These are phyloP conservation scores for Saccostrea echinata DNA, from an alignment of 1,140 invertebrate genomes.

Conservation along the genomic window DNA sequence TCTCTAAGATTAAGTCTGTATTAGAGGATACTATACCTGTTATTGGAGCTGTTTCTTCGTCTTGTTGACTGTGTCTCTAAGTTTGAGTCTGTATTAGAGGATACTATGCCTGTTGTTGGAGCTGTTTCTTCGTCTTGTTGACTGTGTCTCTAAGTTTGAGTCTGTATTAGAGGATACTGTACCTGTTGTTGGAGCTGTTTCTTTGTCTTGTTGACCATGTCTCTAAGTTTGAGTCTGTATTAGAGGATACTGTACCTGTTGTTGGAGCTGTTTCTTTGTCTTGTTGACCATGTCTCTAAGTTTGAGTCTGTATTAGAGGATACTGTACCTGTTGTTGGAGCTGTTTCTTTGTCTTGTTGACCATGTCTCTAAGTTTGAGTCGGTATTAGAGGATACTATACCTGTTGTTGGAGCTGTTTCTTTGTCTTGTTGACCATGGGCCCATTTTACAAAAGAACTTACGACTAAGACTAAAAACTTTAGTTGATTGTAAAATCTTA, in stretches of 20 bases:
- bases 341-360: conserved; percentile 67
- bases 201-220: conserved; percentile 64
- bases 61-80: neutral
- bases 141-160: too few relatives aligned
- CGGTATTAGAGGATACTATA: neutral
- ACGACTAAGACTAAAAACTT: too few relatives aligned
- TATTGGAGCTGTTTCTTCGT: neutral
- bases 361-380: too few relatives aligned
- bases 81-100: too few relatives aligned
- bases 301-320: too few relatives aligned
- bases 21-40: conserved; percentile 7
- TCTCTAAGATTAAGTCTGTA: conserved; percentile 61
- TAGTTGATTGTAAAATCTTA: too few relatives aligned
- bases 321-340: conserved; percentile 68
- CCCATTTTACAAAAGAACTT: too few relatives aligned
- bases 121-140: conserved; percentile 65
- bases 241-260: neutral
- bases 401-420: neutral
- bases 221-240: too few relatives aligned
- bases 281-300: too few relatives aligned
- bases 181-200: conserved; percentile 65
- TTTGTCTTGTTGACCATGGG: too few relatives aligned
- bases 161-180: too few relatives aligned
- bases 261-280: neutral
- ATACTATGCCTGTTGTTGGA: conserved; percentile 67